Percentiles rank a stretch among this genome's conserved stretches.
Conservation (phyloP, 2,888 invertebrate species). For the Scrobipalpa costella region DNA sequence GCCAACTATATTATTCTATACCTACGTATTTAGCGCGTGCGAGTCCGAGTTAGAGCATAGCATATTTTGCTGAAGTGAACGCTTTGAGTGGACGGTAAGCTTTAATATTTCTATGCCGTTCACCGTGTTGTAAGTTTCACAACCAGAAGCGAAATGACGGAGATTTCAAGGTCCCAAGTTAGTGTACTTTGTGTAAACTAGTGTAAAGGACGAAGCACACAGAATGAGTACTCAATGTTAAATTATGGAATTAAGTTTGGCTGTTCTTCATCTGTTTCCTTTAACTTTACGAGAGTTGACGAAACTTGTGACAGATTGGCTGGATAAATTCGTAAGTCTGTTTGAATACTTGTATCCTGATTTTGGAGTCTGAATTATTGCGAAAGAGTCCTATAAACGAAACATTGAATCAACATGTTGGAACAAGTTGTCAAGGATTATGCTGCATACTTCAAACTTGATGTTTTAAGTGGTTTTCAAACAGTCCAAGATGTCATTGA, state of each 20-base stretch:
- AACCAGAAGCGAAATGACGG: background rate
- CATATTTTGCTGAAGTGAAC: no score
- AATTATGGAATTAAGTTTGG: constrained; percentile 21
- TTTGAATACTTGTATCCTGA: constrained; percentile 74
- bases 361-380: constrained; percentile 50
- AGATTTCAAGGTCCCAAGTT: background rate
- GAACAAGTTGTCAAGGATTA: constrained; percentile 79
- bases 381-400: constrained; percentile 17
- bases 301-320: constrained; percentile 61
- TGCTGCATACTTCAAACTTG: constrained; percentile 77
- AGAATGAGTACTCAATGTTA: background rate
- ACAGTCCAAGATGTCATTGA: constrained; percentile 83
- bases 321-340: constrained; percentile 61
- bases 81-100: no score
- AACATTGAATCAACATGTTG: constrained; percentile 60
- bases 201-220: background rate
- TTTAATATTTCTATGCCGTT: no score
- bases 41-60: no score
- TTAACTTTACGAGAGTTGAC: constrained; percentile 59
- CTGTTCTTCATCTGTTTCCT: constrained; percentile 46
- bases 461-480: constrained; percentile 78
- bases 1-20: no score
- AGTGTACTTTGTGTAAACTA: background rate
- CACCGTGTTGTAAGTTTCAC: no score
- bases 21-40: no score